phyloP scores from a whole-genome alignment of 2,797 vertebrate species.

The Periophthalmus magnuspinnatus region DNA sequence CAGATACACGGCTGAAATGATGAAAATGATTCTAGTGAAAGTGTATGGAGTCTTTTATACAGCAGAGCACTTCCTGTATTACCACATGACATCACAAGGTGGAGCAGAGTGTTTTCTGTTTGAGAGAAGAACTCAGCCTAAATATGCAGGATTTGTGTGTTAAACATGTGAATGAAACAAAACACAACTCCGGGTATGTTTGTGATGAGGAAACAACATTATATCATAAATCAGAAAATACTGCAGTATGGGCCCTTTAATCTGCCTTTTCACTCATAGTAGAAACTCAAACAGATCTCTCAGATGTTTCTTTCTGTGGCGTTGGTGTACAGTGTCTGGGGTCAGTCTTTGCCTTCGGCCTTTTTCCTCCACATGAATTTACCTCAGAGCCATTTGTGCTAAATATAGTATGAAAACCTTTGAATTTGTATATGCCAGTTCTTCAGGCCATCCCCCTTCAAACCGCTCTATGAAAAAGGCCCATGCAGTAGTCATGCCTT shows the following conservation, averaged over 20 bases:
- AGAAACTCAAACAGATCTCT: neutral
- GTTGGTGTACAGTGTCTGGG: slow-evolving; percentile 6
- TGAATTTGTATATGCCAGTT: neutral
- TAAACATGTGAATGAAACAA: no score
- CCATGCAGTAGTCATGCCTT: slow-evolving; percentile 3
- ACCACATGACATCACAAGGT: no score
- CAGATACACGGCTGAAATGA: no score
- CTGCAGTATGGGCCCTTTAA: neutral
- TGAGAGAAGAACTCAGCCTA: no score
- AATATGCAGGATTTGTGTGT: no score
- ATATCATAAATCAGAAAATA: no score
- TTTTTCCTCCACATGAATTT: slow-evolving; percentile 23
- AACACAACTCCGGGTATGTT: no score
- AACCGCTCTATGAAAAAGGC: neutral
- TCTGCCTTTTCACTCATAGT: neutral
- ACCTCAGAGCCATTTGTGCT: slow-evolving; percentile 14
- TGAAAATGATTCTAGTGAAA: no score
- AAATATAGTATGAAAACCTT: slow-evolving; percentile 25
- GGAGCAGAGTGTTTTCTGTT: no score
- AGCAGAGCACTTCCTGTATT: no score
- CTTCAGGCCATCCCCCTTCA: neutral
- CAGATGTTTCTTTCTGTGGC: neutral
- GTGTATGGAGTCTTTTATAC: no score
- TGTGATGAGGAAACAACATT: no score
- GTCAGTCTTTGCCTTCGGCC: slow-evolving; percentile 27